A percentile compares a stretch with the other conserved stretches of the same genome.
These are phyloP conservation scores for Apeltes quadracus DNA, from an alignment of 2,113 vertebrate species.

Conservation along the genomic window DNA sequence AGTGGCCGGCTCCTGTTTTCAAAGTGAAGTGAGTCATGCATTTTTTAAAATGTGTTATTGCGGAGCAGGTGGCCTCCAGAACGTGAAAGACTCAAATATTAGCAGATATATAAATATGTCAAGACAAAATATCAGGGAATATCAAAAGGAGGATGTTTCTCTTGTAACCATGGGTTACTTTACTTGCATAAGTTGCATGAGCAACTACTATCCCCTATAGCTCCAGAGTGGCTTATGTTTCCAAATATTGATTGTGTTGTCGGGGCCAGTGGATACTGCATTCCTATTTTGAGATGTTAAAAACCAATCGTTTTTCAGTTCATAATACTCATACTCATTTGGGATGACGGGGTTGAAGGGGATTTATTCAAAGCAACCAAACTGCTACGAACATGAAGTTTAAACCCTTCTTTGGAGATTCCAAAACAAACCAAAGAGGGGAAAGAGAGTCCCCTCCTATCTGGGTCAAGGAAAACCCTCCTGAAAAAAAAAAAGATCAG, in stretches of 20 bases:
- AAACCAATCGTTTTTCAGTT: constrained; percentile 28
- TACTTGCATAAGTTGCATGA: constrained; percentile 26
- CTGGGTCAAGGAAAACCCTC: constrained; percentile 57
- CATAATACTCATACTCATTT: constrained; percentile 22
- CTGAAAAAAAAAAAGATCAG: constrained; percentile 26
- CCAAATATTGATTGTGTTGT: constrained; percentile 28
- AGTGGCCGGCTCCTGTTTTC: constrained; percentile 39
- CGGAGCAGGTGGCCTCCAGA: constrained; percentile 25
- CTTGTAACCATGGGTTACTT: constrained; percentile 20
- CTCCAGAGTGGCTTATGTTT: constrained; percentile 25
- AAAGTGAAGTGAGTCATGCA: constrained; percentile 61
- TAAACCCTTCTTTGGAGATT: constrained; percentile 45
- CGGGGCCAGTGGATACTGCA: constrained; percentile 13
- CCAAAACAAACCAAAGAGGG: constrained; percentile 20
- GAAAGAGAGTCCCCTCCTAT: constrained; percentile 24
- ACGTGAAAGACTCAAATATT: constrained; percentile 10
- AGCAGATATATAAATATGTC: constrained; percentile 28
- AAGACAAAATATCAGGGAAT: constrained; percentile 23
- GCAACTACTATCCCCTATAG: constrained; percentile 4
- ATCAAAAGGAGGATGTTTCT: constrained; percentile 26
- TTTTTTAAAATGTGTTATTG: constrained; percentile 55
- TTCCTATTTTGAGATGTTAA: constrained; percentile 20
- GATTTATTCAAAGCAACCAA: constrained; percentile 39
- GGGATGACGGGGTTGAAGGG: neutral
- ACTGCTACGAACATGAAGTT: constrained; percentile 34